phyloP scores from a whole-genome alignment of 2,113 vertebrate species.

The Rutilus rutilus region DNA sequence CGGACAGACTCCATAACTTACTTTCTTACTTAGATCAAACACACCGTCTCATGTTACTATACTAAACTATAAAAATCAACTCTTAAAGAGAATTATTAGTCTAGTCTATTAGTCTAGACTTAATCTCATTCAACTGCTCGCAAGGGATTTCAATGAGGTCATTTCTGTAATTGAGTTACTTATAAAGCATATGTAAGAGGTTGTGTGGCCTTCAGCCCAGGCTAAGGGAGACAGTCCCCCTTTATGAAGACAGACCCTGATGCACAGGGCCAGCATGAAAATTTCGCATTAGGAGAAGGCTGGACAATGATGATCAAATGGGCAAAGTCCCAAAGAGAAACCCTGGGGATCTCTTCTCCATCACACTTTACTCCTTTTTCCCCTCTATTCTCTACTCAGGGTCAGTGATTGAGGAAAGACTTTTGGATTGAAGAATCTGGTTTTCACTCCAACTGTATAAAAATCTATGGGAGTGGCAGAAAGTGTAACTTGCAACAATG shows the following conservation, averaged over 20 bases:
- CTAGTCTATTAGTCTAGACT: constrained; percentile 45
- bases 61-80: constrained; percentile 19
- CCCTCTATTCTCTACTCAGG: background rate
- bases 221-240: background rate
- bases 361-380: background rate
- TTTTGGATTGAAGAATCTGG: background rate
- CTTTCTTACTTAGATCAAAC: background rate
- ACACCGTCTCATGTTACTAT: background rate
- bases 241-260: background rate
- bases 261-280: constrained; percentile 29
- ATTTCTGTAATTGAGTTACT: constrained; percentile 46
- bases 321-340: constrained; percentile 47
- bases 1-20: constrained; percentile 20
- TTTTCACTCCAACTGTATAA: background rate
- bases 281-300: constrained; percentile 43
- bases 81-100: background rate
- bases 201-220: constrained; percentile 40
- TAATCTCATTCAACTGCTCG: constrained; percentile 28
- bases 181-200: constrained; percentile 46
- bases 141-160: constrained; percentile 43
- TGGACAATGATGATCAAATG: constrained; percentile 50
- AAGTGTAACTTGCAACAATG: constrained; percentile 1
- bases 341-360: constrained; percentile 14
- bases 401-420: background rate
- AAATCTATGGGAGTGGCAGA: background rate